Evolutionary conservation across 2,113 vertebrate species (phyloP).

Genomic region (Picathartes gymnocephalus): DNA sequence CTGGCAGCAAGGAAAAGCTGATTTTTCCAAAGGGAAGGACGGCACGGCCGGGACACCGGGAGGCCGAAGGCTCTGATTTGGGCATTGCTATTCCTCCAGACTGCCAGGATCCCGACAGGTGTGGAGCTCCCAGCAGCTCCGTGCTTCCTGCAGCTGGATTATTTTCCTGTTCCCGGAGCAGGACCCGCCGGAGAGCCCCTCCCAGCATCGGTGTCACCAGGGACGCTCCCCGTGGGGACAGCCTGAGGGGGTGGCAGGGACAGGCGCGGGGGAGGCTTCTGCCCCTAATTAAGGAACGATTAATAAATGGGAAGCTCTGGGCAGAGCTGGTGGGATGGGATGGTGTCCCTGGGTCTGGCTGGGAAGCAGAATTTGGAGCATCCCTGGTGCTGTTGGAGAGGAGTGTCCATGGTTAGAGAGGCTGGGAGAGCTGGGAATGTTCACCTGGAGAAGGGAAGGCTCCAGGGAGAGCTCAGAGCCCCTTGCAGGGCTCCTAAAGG

Average conservation of each 20-base stretch:
- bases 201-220: accelerated
- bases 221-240: neutral
- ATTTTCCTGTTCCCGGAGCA: neutral
- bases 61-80: neutral
- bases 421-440: neutral
- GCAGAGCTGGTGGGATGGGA: neutral
- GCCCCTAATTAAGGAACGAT: neutral
- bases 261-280: neutral
- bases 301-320: neutral
- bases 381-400: neutral
- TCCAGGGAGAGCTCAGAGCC: neutral
- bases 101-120: neutral
- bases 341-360: neutral
- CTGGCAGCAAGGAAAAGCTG: neutral
- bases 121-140: neutral
- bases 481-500: accelerated
- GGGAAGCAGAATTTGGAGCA: neutral
- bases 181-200: neutral
- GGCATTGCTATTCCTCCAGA: neutral
- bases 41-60: neutral
- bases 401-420: neutral
- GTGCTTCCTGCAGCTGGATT: neutral
- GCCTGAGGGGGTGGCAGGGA: neutral
- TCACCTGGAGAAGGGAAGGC: neutral
- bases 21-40: neutral